phyloP scores from a whole-genome alignment of 2,113 vertebrate genomes.

The Leuciscus idus region DNA sequence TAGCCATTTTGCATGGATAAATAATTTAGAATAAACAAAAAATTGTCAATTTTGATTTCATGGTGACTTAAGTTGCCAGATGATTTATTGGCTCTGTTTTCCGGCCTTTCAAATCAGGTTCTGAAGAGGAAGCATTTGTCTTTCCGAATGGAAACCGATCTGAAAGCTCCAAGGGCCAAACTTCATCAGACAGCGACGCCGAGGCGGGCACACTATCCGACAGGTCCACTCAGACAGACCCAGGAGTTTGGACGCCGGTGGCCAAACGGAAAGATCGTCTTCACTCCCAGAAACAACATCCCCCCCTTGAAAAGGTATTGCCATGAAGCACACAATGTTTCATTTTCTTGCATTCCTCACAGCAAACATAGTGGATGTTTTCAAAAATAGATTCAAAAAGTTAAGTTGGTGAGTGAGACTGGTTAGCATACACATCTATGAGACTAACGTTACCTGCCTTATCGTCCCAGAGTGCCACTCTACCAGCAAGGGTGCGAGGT shows the following conservation, averaged over 20 bases:
- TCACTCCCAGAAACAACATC: constrained; percentile 50
- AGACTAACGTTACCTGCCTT: constrained; percentile 32
- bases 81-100: neutral
- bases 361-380: neutral
- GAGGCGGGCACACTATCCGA: constrained; percentile 58
- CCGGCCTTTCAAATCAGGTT: constrained; percentile 62
- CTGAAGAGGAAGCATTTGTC: constrained; percentile 78
- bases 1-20: too few species aligned
- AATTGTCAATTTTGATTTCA: too few species aligned
- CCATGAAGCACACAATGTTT: neutral
- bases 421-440: neutral
- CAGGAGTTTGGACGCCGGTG: constrained; percentile 68
- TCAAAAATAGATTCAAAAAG: neutral
- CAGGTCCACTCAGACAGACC: constrained; percentile 76
- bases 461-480: constrained; percentile 41
- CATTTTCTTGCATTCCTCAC: neutral
- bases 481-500: constrained; percentile 61
- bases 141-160: constrained; percentile 71
- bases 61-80: neutral
- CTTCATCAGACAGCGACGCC: constrained; percentile 30
- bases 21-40: too few species aligned
- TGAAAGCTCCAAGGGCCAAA: constrained; percentile 63
- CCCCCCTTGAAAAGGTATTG: constrained; percentile 65
- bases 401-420: neutral
- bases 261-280: constrained; percentile 54